Evolutionary conservation across 2,113 vertebrate genomes (phyloP).

Genomic region (Cepphus grylle): DNA sequence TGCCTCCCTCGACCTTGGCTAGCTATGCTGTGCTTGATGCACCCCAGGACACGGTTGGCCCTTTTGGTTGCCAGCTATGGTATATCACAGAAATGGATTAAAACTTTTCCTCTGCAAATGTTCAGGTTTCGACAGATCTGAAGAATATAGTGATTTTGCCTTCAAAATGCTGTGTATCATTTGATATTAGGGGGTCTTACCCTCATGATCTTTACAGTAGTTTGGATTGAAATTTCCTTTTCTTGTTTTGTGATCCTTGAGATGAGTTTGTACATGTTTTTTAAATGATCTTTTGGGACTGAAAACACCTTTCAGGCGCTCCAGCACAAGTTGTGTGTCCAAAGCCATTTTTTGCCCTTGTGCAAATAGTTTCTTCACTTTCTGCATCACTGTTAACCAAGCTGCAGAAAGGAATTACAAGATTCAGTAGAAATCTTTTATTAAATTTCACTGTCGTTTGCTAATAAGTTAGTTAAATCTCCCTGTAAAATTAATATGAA

Average conservation of each 20-base stretch:
- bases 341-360: neutral
- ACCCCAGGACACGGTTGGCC: neutral
- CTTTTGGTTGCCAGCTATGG: neutral
- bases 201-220: neutral
- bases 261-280: neutral
- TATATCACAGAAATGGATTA: neutral
- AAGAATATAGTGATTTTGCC: neutral
- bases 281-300: neutral
- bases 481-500: conserved; percentile 5
- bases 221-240: neutral
- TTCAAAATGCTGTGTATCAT: neutral
- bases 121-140: neutral
- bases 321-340: neutral
- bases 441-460: neutral
- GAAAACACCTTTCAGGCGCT: neutral
- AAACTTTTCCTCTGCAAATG: neutral
- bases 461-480: neutral
- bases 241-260: neutral
- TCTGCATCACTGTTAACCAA: neutral
- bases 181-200: neutral
- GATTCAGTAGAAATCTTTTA: neutral
- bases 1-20: neutral
- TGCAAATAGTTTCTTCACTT: neutral
- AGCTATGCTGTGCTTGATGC: neutral
- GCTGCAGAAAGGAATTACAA: neutral